Conservation (phyloP, 2,888 invertebrate species). For the Terebella lapidaria region DNA sequence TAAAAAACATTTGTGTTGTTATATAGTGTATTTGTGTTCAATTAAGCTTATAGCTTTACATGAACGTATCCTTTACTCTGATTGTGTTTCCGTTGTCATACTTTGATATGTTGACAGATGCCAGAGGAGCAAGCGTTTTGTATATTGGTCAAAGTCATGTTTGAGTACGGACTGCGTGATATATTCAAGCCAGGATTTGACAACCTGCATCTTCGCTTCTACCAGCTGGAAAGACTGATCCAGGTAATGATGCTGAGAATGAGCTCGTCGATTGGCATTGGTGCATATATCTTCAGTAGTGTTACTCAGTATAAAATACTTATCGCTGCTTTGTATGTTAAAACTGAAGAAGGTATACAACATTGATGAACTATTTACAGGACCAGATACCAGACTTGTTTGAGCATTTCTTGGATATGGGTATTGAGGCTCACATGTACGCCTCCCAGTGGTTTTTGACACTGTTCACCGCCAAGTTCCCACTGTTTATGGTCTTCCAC, state of each 20-base stretch:
- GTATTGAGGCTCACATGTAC: slow-evolving; percentile 96
- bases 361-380: too few species aligned
- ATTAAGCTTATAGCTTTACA: too few species aligned
- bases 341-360: too few species aligned
- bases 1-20: too few species aligned
- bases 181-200: slow-evolving; percentile 96
- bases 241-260: slow-evolving; percentile 55
- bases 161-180: slow-evolving; percentile 87
- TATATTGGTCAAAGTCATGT: slow-evolving; percentile 93
- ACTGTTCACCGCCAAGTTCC: slow-evolving; percentile 97
- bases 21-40: too few species aligned
- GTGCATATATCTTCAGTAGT: too few species aligned
- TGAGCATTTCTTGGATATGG: slow-evolving; percentile 62
- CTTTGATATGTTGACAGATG: too few species aligned
- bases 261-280: too few species aligned
- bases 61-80: too few species aligned
- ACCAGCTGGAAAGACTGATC: slow-evolving; percentile 89
- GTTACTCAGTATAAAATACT: too few species aligned
- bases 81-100: too few species aligned
- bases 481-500: slow-evolving; percentile 91
- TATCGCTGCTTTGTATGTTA: too few species aligned
- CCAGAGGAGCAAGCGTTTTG: slow-evolving; percentile 99
- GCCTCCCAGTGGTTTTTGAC: slow-evolving; percentile 99
- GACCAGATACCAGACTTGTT: slow-evolving; percentile 56
- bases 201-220: slow-evolving; percentile 86